Evolutionary conservation across 2,888 invertebrate genomes (phyloP).

Genomic region (Tetranychus truncatus): DNA sequence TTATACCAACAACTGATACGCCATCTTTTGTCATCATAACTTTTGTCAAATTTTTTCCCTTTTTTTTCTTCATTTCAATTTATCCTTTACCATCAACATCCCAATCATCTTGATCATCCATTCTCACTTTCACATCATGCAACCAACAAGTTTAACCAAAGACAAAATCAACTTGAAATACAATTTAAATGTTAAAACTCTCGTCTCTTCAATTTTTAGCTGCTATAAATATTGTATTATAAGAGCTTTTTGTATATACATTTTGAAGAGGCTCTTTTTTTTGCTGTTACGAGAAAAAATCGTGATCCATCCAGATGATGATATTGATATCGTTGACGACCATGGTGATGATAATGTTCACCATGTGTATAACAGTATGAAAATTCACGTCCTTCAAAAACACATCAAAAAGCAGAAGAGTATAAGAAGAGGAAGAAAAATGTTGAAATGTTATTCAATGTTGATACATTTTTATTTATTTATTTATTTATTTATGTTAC

Average conservation of each 20-base stretch:
- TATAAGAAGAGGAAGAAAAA: background rate
- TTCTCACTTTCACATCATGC: too few species aligned
- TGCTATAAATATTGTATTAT: too few species aligned
- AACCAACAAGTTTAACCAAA: too few species aligned
- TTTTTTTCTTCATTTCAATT: background rate
- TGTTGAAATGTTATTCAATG: background rate
- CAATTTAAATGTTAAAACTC: too few species aligned
- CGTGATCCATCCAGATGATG: background rate
- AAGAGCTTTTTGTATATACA: too few species aligned
- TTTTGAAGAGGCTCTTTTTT: background rate
- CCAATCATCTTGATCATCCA: too few species aligned
- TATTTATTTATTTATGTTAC: background rate
- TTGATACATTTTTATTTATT: background rate
- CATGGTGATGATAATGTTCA: background rate
- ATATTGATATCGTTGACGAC: background rate
- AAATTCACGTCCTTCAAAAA: background rate
- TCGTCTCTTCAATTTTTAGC: too few species aligned
- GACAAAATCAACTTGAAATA: too few species aligned
- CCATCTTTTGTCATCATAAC: background rate
- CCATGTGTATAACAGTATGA: background rate
- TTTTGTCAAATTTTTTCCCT: background rate
- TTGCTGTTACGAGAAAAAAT: background rate
- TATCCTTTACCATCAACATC: too few species aligned
- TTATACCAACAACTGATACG: background rate
- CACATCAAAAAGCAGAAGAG: background rate